Base-by-base conservation (phyloP, 2,797 vertebrate genomes). In the Gymnoscopelus microlampas region DNA sequence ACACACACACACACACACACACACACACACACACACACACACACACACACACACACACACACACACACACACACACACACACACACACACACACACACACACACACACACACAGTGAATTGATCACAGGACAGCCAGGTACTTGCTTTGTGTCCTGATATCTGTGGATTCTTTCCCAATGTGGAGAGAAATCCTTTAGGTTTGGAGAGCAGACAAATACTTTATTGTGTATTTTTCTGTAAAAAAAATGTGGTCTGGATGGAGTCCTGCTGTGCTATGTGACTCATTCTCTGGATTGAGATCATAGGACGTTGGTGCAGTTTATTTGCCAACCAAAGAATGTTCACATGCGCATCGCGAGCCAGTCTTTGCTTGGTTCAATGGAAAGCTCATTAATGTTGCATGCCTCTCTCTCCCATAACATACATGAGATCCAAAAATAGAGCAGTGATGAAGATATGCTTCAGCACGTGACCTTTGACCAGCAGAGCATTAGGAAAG, bases 241-340 rank as follows among this genome's bases (percentile, higher is more conserved):
- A 44, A 81, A 1, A 1, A 61, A 63, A 50, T 63, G 56, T 66
- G 75, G 39, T 59, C 72, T 88, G 79, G 78, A 85, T 87, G 39
- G 39, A 44, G 80, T 67, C 76, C 44, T 9, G 3, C 62, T 85
- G 72, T 65, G 76, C 66, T 65, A 12, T 9, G 64, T 87, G 88
- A 92, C 70, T 89, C 89, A 89, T 64, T 77, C 44, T 60, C 69
- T 88, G 81, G 83, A 85, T 67, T 13, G 3, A 80, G 83, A 87
- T 88, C 58, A 87, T 60, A 85, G 71, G 74, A 85, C 75, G 79
- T 78, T 85, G 73, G 77, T 87, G 61, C 60, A 75, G 69, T 79
- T 72, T 44, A 44, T 61, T 54, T 77, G 84, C 86, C 76, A 85
- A 77, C 73, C 9, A 11, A 66, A 71, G 71, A 75, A 67, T 76